These are phyloP conservation scores for Tachysurus vachellii DNA, from an alignment of 2,113 vertebrate species.

Conservation along the genomic window DNA sequence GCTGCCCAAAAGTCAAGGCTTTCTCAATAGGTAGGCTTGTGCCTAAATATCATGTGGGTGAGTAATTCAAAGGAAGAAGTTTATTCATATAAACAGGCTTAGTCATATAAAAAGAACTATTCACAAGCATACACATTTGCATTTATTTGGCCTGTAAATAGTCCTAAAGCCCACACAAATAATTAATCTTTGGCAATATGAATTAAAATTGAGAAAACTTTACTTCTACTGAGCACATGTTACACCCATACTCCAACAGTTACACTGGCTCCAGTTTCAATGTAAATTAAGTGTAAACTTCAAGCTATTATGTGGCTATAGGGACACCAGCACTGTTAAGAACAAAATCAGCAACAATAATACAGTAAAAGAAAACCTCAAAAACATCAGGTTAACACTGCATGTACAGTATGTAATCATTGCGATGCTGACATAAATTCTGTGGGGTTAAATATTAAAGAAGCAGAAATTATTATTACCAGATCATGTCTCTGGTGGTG, in stretches of 20 bases:
- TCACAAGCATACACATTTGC: background rate
- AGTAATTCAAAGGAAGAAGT: background rate
- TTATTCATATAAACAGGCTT: background rate
- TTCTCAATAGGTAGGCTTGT: background rate
- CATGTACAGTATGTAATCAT: background rate
- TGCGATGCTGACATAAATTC: background rate
- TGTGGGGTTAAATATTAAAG: background rate
- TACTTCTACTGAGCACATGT: background rate
- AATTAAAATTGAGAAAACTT: too few species aligned
- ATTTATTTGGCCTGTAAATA: too few species aligned
- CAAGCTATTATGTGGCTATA: background rate
- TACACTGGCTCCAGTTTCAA: background rate
- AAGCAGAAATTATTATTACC: conserved; percentile 69
- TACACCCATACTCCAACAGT: background rate
- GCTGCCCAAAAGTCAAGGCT: background rate
- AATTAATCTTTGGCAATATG: background rate
- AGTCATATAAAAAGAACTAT: background rate
- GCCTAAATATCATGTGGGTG: background rate
- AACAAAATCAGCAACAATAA: background rate
- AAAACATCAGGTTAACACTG: background rate
- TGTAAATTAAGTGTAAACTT: background rate
- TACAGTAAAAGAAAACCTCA: background rate
- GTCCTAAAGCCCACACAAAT: background rate
- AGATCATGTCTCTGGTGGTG: conserved; percentile 80
- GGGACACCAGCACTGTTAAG: background rate